Base-by-base conservation (phyloP, 2,113 vertebrate genomes). In the Chamaea fasciata region DNA sequence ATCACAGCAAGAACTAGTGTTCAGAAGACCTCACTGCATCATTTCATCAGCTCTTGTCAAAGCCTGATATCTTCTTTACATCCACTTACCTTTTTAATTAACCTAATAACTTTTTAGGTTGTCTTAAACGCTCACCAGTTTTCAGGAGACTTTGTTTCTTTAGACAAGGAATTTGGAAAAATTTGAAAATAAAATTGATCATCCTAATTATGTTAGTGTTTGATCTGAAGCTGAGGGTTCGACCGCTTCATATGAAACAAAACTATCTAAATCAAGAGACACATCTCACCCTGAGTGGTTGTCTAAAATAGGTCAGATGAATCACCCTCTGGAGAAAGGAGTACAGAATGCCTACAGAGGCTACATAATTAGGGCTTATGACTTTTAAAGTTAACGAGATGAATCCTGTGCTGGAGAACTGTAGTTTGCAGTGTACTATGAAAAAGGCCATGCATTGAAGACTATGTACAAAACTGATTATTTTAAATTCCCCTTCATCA, bases 401-500 rank as follows among this genome's bases (percentile, higher is more conserved):
- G 0, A 87, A 71, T 71, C 24, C 57, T 64, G 22, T n/a, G 19
- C 44, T 68, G 13, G 22, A 41, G 20, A 79, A 37, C 31, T 78
- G 31, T 18, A 41, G 17, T 75, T 81, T 87, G 24, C 30, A 33
- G 12, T 19, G 21, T 9, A 41, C 27, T 57, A 3, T 14, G 24
- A 67, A 49, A 75, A 77, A 89, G 14, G 10, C 20, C 15, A 22
- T 19, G 12, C 24, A 60, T 9, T 64, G 39, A 81, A 90, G 28
- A 3, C 19, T 57, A 10, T 0, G 0, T 56, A 59, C 35, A 64
- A 84, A 70, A 21, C 7, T 2, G 28, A 64, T 5, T 64, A 62
- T 57, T 89, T 81, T 23, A 62, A 71, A 79, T 42, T 2, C 6
- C 22, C 12, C 39, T 83, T 91, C 57, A 74, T 39, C 59, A 24